A percentile compares a stretch with the other conserved stretches of the same genome.
Conservation (phyloP, 2,113 vertebrate species). For the Labeo rohita region DNA sequence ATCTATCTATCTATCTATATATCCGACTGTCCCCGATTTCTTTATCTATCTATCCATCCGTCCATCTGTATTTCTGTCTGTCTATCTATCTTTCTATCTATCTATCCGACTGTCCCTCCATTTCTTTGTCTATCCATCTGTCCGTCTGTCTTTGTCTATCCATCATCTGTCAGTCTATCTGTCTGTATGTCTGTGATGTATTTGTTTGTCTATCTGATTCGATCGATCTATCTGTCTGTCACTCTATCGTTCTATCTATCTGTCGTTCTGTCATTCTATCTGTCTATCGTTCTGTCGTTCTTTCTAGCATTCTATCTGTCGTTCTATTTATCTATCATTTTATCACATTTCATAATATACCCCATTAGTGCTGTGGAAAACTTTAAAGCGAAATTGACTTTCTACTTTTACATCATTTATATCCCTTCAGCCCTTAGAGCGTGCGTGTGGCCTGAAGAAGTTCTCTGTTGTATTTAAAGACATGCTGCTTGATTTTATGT, state of each 20-base stretch:
- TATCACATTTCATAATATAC: neutral
- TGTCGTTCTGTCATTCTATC: neutral
- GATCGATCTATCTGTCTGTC: neutral
- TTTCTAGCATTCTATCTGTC: neutral
- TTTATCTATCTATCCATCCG: neutral
- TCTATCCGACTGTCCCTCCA: fast-evolving
- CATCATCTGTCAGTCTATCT: neutral
- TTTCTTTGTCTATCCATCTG: neutral
- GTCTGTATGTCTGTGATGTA: neutral
- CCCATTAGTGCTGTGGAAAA: neutral
- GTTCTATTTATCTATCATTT: neutral
- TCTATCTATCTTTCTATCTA: neutral
- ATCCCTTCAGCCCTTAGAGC: neutral
- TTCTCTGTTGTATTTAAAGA: conserved; percentile 38
- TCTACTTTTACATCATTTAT: neutral
- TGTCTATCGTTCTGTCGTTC: neutral
- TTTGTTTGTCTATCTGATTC: neutral
- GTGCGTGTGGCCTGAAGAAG: conserved; percentile 1
- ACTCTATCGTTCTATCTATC: neutral
- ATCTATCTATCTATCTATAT: neutral
- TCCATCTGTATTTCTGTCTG: neutral
- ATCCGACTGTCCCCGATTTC: neutral
- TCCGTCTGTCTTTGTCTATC: neutral
- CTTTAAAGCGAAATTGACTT: neutral
- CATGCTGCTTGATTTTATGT: conserved; percentile 38